A percentile compares a stretch with the other conserved stretches of the same genome.
phyloP scores from a whole-genome alignment of 2,797 vertebrate genomes.

The Fistularia commersonii region DNA sequence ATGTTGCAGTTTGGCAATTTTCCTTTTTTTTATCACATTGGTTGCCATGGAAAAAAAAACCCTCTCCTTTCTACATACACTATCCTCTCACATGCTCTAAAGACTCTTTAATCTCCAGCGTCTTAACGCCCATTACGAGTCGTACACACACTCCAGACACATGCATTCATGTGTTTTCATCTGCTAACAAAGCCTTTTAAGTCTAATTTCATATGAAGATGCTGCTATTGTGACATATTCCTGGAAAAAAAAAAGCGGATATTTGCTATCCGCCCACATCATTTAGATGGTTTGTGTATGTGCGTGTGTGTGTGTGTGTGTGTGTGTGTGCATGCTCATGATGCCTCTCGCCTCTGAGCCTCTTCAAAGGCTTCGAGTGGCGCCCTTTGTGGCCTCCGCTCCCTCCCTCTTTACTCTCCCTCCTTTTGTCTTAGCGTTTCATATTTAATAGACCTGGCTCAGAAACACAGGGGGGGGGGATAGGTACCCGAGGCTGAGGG shows the following conservation, averaged over 20 bases:
- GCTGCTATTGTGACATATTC: conserved; percentile 56
- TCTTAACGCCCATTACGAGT: conserved; percentile 49
- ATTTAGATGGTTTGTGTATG: conserved; percentile 30
- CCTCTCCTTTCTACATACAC: conserved; percentile 4
- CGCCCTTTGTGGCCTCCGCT: conserved; percentile 59
- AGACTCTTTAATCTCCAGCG: conserved; percentile 54
- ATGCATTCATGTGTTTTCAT: conserved; percentile 37
- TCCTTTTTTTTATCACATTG: conserved; percentile 19
- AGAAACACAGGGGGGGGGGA: conserved; percentile 66
- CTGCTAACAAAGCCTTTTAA: conserved; percentile 52
- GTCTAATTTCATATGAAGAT: conserved; percentile 44
- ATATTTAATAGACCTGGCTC: conserved; percentile 79
- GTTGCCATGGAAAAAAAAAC: conserved; percentile 1
- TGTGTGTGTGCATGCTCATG: conserved; percentile 53
- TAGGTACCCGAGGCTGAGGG: conserved; percentile 72
- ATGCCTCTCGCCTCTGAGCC: conserved; percentile 63
- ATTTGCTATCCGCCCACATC: conserved; percentile 57
- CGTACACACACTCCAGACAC: conserved; percentile 34
- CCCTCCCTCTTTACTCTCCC: conserved; percentile 63
- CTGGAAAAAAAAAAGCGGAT: conserved; percentile 54
- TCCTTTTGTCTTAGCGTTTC: conserved; percentile 81
- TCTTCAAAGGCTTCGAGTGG: conserved; percentile 79
- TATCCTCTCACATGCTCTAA: conserved; percentile 30
- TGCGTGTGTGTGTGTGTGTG: conserved; percentile 27
- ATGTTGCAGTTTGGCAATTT: conserved; percentile 23